phyloP scores from a whole-genome alignment of 2,888 invertebrate genomes.

The Exephanes ischioxanthus region DNA sequence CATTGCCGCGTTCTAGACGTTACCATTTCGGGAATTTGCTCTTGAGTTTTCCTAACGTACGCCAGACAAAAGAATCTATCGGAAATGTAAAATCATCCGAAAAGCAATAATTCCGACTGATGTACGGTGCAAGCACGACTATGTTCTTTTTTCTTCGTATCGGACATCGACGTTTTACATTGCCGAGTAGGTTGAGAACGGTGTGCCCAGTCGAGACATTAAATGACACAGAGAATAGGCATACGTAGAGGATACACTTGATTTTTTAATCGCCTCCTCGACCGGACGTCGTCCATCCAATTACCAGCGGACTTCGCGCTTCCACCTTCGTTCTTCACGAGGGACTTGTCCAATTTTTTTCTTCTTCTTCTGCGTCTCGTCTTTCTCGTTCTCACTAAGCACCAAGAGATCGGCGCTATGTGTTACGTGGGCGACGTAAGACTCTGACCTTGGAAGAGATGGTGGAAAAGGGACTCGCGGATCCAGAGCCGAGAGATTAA shows the following conservation, averaged over 20 bases:
- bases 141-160: neutral
- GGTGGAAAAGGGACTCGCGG: constrained; percentile 41
- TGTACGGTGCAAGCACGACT: neutral
- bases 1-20: neutral
- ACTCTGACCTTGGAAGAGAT: constrained; percentile 24
- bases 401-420: constrained; percentile 39
- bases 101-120: neutral
- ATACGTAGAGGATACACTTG: constrained; percentile 1
- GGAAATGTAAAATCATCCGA: too few relatives aligned
- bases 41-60: neutral
- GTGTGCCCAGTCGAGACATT: neutral
- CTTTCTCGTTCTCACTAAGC: constrained; percentile 49
- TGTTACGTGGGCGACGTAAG: constrained; percentile 34
- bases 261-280: constrained; percentile 51
- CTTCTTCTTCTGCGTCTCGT: constrained; percentile 29
- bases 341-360: constrained; percentile 54
- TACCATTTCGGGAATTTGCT: neutral
- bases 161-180: neutral
- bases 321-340: constrained; percentile 56
- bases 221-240: neutral
- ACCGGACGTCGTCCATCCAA: constrained; percentile 67
- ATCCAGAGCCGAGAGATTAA: constrained; percentile 64
- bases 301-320: constrained; percentile 59
- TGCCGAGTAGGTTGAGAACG: neutral
- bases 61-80: neutral